A percentile compares a stretch with the other conserved stretches of the same genome.
Evolutionary conservation across 2,797 vertebrate species (phyloP).

Genomic region (Psittacula echo): DNA sequence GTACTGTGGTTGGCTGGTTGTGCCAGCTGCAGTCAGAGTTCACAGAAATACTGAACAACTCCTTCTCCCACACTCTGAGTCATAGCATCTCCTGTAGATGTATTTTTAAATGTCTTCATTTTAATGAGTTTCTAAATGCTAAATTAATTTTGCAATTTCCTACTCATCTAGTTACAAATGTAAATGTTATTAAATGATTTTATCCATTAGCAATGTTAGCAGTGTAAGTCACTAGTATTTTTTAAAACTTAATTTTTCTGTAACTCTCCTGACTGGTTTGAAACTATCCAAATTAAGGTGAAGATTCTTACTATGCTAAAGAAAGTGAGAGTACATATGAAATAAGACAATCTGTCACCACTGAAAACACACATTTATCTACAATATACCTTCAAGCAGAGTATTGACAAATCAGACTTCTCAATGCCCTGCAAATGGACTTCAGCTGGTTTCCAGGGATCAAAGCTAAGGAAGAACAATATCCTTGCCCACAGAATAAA

Average conservation of each 20-base stretch:
- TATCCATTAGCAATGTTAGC: not conserved
- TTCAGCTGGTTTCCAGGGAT: not conserved
- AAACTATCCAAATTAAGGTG: not conserved
- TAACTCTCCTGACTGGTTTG: not conserved
- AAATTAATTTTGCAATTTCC: not conserved
- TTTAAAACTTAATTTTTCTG: not conserved
- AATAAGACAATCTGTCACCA: not conserved
- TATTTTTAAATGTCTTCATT: not conserved
- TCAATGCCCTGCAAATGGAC: not conserved
- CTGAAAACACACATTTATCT: not conserved
- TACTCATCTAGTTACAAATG: not conserved
- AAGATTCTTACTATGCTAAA: not conserved
- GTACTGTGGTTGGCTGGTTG: not conserved
- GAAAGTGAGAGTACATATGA: not conserved
- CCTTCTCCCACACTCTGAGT: not conserved
- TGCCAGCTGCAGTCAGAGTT: not conserved
- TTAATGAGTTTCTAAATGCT: not conserved
- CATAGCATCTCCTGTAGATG: not conserved
- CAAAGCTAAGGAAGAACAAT: not conserved
- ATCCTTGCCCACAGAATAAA: not conserved
- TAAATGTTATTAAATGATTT: not conserved
- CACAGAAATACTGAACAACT: not conserved
- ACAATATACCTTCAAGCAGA: not conserved
- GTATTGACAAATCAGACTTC: not conserved
- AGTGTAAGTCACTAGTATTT: not conserved